Percentiles rank a stretch among this genome's conserved stretches.
phyloP scores from a whole-genome alignment of 2,113 vertebrate genomes.

The Zapus hudsonius region DNA sequence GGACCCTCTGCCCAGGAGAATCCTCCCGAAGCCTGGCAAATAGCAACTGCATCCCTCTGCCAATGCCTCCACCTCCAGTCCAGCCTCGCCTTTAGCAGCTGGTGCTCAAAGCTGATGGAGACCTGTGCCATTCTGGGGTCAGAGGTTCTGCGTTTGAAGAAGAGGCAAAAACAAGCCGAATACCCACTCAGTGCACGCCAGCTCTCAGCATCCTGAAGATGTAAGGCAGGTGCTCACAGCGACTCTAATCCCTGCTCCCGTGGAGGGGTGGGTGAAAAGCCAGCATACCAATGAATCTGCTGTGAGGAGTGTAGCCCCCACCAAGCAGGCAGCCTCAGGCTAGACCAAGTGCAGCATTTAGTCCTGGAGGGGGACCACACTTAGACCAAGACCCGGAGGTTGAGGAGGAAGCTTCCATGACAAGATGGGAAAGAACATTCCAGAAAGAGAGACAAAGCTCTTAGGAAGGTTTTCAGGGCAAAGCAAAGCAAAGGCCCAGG shows the following conservation, averaged over 20 bases:
- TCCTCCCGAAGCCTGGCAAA: not conserved
- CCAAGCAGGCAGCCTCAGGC: not conserved
- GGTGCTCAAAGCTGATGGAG: not conserved
- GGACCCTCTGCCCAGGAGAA: not conserved
- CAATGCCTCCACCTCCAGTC: not conserved
- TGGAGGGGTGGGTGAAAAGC: not conserved
- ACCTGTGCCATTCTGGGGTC: not conserved
- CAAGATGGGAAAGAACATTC: not conserved
- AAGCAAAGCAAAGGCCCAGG: too few relatives aligned
- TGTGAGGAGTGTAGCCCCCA: not conserved
- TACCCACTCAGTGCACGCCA: not conserved
- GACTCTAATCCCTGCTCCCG: not conserved
- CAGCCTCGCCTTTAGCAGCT: not conserved
- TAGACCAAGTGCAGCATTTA: not conserved
- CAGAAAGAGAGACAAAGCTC: not conserved
- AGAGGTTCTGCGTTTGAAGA: not conserved
- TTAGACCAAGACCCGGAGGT: not conserved
- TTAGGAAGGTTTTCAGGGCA: not conserved
- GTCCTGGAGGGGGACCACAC: not conserved
- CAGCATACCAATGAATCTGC: not conserved
- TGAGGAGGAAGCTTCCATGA: slow-evolving; percentile 1
- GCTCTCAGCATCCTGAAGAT: not conserved
- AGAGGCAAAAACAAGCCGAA: not conserved
- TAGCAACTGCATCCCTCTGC: not conserved
- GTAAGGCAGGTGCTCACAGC: not conserved